These are phyloP conservation scores for Sinosuthora webbiana DNA, from an alignment of 2,113 vertebrate genomes.

Conservation along the genomic window DNA sequence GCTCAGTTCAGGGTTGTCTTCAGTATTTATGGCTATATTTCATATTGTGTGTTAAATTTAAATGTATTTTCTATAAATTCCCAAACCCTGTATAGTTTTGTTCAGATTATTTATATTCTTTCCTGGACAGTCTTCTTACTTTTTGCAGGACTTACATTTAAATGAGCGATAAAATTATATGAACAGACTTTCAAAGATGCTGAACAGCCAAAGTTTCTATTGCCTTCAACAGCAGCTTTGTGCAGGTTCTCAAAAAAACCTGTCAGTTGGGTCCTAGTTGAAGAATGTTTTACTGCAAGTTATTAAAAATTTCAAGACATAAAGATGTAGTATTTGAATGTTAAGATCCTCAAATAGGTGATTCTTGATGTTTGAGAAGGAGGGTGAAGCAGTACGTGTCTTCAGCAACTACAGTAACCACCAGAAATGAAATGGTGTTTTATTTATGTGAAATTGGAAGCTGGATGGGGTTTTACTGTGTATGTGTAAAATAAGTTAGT, in stretches of 20 bases:
- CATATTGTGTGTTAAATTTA: slow-evolving; percentile 33
- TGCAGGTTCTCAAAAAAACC: neutral
- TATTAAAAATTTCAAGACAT: slow-evolving; percentile 36
- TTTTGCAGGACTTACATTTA: slow-evolving; percentile 36
- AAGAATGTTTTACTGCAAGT: slow-evolving; percentile 47
- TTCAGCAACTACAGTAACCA: slow-evolving; percentile 43
- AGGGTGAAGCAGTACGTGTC: slow-evolving; percentile 32
- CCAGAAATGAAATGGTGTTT: slow-evolving; percentile 19
- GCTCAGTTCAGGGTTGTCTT: neutral
- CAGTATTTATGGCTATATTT: slow-evolving; percentile 25
- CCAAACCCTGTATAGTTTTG: neutral
- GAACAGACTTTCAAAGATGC: neutral
- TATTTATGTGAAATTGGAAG: slow-evolving; percentile 60
- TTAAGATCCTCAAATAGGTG: slow-evolving; percentile 9
- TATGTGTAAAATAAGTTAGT: slow-evolving; percentile 56
- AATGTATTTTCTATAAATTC: slow-evolving; percentile 57
- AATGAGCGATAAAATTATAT: slow-evolving; percentile 30
- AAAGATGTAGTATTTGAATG: neutral
- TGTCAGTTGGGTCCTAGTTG: neutral
- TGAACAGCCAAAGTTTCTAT: neutral
- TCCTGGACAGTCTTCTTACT: neutral
- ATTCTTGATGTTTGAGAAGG: neutral
- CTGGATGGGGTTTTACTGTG: slow-evolving; percentile 43
- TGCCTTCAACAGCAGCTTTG: neutral
- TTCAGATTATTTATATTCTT: slow-evolving; percentile 35